These are phyloP conservation scores for Polydrusus tereticollis DNA, from an alignment of 2,888 invertebrate genomes.

Conservation along the genomic window DNA sequence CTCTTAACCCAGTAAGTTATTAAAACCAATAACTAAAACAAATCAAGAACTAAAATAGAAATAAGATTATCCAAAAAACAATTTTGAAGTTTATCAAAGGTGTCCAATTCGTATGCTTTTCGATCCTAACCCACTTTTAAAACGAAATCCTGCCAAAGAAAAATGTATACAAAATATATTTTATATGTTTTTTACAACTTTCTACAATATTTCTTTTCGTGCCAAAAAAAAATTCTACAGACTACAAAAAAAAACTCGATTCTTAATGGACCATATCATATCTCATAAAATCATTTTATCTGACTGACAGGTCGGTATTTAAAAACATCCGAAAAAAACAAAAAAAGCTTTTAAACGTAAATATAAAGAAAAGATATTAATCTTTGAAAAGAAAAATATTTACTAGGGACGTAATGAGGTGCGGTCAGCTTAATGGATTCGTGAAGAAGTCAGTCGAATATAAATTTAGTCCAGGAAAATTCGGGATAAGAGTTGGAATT, in stretches of 20 bases:
- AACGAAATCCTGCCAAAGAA: no score
- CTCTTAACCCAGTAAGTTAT: no score
- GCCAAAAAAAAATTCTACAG: slow-evolving; percentile 8
- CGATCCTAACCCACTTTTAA: no score
- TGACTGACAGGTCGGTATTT: slow-evolving; percentile 47
- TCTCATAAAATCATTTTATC: slow-evolving; percentile 40
- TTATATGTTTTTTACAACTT: not conserved
- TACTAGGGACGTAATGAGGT: slow-evolving; percentile 49
- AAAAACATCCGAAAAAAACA: slow-evolving; percentile 44
- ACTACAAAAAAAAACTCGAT: slow-evolving; percentile 17
- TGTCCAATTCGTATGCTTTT: no score
- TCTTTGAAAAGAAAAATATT: slow-evolving; percentile 50
- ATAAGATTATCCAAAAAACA: no score
- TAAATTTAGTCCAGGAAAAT: slow-evolving; percentile 20
- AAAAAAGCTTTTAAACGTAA: slow-evolving; percentile 50
- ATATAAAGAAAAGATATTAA: slow-evolving; percentile 50
- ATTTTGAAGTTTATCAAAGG: no score
- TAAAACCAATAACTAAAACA: no score
- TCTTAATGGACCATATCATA: slow-evolving; percentile 47
- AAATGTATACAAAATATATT: not conserved
- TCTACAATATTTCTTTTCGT: not conserved
- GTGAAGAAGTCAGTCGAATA: slow-evolving; percentile 32
- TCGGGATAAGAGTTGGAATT: not conserved
- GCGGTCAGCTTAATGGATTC: slow-evolving; percentile 50
- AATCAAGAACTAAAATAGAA: no score